Conservation (phyloP, 2,888 invertebrate genomes). For the Fragum sueziense region DNA sequence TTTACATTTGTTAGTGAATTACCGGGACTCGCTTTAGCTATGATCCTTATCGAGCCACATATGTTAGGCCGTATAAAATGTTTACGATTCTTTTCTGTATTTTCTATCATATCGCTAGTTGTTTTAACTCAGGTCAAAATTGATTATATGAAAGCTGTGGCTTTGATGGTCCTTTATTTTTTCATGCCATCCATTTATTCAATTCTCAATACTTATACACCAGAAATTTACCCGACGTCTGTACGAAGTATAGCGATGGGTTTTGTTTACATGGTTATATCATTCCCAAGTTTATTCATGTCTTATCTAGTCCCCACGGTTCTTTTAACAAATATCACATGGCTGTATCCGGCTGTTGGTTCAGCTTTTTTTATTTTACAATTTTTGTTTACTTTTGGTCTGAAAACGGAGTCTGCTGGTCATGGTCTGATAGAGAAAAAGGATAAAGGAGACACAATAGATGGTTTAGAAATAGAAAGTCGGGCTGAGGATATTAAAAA, state of each 20-base stretch:
- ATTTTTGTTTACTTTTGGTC: slow-evolving; percentile 65
- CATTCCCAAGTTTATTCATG: slow-evolving; percentile 71
- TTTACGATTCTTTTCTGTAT: slow-evolving; percentile 70
- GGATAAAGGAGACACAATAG: not conserved
- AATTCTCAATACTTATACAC: slow-evolving; percentile 75
- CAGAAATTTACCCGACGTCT: slow-evolving; percentile 74
- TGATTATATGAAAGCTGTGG: slow-evolving; percentile 68
- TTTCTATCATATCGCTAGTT: slow-evolving; percentile 65
- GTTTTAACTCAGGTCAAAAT: slow-evolving; percentile 70
- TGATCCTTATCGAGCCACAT: slow-evolving; percentile 72
- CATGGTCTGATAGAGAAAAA: slow-evolving; percentile 62
- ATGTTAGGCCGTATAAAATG: slow-evolving; percentile 74
- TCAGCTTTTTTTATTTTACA: slow-evolving; percentile 70
- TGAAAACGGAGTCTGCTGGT: slow-evolving; percentile 70
- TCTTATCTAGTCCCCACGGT: slow-evolving; percentile 73
- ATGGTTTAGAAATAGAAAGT: not conserved
- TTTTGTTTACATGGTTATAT: slow-evolving; percentile 72
- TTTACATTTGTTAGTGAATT: slow-evolving; percentile 74
- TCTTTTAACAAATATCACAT: slow-evolving; percentile 66
- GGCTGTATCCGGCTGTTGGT: slow-evolving; percentile 76
- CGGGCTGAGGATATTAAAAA: not conserved
- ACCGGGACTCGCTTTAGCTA: slow-evolving; percentile 73
- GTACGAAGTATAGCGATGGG: slow-evolving; percentile 74
- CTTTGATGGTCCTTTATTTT: slow-evolving; percentile 73
- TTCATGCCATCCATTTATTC: slow-evolving; percentile 78